A percentile compares a stretch with the other conserved stretches of the same genome.
phyloP scores from a whole-genome alignment of 2,113 vertebrate species.

The Emberiza fucata region DNA sequence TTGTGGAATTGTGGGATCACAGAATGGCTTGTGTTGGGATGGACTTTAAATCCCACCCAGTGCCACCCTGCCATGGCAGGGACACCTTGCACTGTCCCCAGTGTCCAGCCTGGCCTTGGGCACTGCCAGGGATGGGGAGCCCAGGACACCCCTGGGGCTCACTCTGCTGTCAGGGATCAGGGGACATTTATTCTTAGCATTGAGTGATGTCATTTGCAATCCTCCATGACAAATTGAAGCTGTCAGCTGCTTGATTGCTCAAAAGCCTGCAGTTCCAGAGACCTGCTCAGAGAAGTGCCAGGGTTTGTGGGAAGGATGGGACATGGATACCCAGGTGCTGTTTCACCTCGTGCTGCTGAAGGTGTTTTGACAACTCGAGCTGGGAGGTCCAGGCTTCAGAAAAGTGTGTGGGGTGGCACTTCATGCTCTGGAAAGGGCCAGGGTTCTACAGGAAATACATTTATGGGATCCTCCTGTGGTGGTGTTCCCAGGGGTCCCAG shows the following conservation, averaged over 20 bases:
- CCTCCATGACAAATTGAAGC: neutral
- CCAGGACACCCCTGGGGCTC: fast-evolving
- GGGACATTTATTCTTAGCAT: neutral
- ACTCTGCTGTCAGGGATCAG: neutral
- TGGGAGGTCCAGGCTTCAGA: neutral
- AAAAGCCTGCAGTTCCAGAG: neutral
- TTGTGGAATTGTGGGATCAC: neutral
- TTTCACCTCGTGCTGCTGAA: neutral
- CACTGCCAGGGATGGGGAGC: neutral
- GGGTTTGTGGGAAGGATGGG: neutral
- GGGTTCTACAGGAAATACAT: neutral
- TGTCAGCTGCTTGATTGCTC: neutral
- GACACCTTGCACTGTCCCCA: neutral
- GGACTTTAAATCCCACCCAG: fast-evolving
- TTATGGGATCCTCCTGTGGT: neutral
- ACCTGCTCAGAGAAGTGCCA: neutral
- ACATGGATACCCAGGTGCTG: neutral
- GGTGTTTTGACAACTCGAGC: neutral
- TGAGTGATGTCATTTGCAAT: neutral
- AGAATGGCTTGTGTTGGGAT: neutral
- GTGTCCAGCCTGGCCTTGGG: neutral
- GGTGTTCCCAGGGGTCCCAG: no score
- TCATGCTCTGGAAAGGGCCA: neutral
- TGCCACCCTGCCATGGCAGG: neutral
- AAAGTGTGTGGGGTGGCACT: neutral